Base-by-base conservation (phyloP, 35 echinoderm and acorn worm species). In the Antedon bifida region DNA sequence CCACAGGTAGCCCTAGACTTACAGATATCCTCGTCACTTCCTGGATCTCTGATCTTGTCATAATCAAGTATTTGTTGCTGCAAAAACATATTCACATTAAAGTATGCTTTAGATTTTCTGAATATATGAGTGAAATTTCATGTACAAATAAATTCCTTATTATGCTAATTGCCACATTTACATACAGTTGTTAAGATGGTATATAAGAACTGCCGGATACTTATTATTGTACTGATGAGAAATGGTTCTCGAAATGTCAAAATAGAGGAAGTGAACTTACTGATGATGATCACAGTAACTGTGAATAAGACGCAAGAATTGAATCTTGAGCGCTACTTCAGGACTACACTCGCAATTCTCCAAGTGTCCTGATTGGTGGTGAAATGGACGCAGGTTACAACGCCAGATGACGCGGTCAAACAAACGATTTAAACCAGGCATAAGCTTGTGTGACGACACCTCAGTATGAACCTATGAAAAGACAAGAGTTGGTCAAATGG, bases 271-370 rank as follows among this genome's bases (percentile, higher is more conserved):
- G 5, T 42, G 14, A 64, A 96, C 95, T 99, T 83, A 99, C 95
- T 92, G 88, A 77, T 99, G 91, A 44, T 99, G 95, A 77, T 99
- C 95, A 86, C 95, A 99, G 85, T 90, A 99, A 26, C 84, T 99
- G 75, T 99, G 95, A 14, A 99, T 82, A 12, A 99, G 86, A 26
- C 91, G 84, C 33, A 99, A 82, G 83, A 99, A 99, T 80, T 99
- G 95, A 11, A 99, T 91, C 38, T 99, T 99, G 74, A 99, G 91
- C 0, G 95, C 95, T 17, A 99, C 90, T 77, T 99, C 95, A 17
- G 95, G 95, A 84, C 95, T 99, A 74, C 95, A 99, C 76, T 99
- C 91, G 78, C 95, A 99, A 42, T 99, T 99, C 88, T 99, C 91
- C 14, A 16, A 55, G 88, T 92, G 45, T 36, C 89, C 44, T 76